A percentile compares a stretch with the other conserved stretches of the same genome.
Evolutionary conservation across 2,797 vertebrate species (phyloP).

Genomic region (Leontopithecus rosalia): DNA sequence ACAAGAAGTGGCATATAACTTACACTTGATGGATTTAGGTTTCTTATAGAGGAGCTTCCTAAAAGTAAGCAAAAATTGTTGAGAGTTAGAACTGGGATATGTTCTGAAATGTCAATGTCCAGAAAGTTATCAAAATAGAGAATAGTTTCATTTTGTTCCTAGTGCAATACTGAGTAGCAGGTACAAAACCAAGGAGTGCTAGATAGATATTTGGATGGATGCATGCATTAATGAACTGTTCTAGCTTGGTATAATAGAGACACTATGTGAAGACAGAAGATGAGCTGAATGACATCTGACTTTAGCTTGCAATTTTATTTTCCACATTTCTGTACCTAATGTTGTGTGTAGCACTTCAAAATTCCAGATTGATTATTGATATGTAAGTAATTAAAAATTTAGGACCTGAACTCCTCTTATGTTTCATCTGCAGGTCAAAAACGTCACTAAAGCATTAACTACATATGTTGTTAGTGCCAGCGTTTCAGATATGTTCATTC

Average conservation of each 20-base stretch:
- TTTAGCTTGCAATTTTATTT: conserved; percentile 17
- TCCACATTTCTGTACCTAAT: neutral
- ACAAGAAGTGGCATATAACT: neutral
- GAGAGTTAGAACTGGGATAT: neutral
- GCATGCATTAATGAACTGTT: neutral
- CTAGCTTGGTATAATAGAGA: neutral
- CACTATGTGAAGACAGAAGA: conserved; percentile 1
- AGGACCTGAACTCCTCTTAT: conserved; percentile 37
- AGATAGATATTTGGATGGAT: neutral
- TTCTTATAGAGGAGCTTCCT: neutral
- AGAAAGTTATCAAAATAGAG: neutral
- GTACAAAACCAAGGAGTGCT: neutral
- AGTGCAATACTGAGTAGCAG: neutral
- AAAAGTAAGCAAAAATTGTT: neutral
- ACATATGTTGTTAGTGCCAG: conserved; percentile 92
- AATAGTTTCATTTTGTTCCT: neutral
- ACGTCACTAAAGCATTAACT: conserved; percentile 81
- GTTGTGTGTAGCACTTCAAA: neutral
- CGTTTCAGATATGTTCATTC: conserved; percentile 84
- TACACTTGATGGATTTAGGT: neutral
- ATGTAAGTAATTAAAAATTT: conserved; percentile 5
- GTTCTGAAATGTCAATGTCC: neutral
- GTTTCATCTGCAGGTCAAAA: conserved; percentile 82
- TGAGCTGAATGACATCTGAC: neutral
- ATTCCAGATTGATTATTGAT: conserved; percentile 1